These are phyloP conservation scores for Rhabdomys dilectus DNA, from an alignment of 2,113 vertebrate species.

Conservation along the genomic window DNA sequence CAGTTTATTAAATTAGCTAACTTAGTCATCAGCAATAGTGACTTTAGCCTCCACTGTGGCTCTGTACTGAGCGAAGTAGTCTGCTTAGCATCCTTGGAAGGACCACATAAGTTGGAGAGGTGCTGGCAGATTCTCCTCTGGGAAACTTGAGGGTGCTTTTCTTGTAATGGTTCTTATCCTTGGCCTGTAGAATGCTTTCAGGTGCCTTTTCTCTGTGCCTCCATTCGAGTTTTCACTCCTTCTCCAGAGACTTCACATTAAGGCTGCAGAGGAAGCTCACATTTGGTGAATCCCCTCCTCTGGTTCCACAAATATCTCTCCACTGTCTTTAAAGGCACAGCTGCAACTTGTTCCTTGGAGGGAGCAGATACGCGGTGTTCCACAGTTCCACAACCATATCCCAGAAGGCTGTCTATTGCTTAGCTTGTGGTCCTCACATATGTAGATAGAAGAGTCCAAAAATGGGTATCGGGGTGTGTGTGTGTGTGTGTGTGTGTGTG, in stretches of 20 bases:
- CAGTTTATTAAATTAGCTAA: neutral
- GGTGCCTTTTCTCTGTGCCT: neutral
- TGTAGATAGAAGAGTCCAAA: neutral
- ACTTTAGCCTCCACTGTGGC: neutral
- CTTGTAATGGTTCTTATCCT: neutral
- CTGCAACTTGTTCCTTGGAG: neutral
- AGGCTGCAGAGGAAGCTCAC: neutral
- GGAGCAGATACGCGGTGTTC: neutral
- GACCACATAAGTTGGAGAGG: neutral
- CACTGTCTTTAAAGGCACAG: neutral
- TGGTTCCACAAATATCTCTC: neutral
- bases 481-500: no score
- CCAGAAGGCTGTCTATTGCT: neutral
- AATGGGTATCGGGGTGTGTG: rapidly evolving
- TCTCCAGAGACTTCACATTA: neutral
- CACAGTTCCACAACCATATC: neutral
- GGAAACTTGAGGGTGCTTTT: neutral
- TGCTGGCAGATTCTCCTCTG: neutral
- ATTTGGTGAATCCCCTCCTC: neutral
- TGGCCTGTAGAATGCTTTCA: neutral
- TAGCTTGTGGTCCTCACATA: neutral
- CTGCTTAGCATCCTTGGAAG: neutral
- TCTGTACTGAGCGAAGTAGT: neutral
- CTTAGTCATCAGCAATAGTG: neutral
- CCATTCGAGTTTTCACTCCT: no score